Evolutionary conservation across 1,140 invertebrate species (phyloP).

Genomic region (Microplitis demolitor): DNA sequence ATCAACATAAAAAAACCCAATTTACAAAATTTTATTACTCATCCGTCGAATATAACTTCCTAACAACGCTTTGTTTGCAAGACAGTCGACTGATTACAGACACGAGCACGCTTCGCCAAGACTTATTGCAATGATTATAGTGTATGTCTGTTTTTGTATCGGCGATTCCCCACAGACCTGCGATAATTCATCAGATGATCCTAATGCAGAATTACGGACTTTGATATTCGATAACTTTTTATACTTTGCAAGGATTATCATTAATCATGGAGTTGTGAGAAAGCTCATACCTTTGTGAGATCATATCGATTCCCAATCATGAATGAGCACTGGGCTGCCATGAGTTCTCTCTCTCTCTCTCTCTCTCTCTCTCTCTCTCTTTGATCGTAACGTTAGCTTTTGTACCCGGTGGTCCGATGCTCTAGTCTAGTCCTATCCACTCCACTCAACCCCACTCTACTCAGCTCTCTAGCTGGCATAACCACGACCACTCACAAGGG

Average conservation of each 20-base stretch:
- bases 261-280: conserved; percentile 9
- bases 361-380: background rate
- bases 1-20: no score
- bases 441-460: no score
- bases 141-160: no score
- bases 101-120: conserved; percentile 34
- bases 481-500: conserved; percentile 27
- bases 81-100: conserved; percentile 38
- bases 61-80: conserved; percentile 37
- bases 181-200: conserved; percentile 8
- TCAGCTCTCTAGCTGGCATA: background rate
- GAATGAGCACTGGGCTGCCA: conserved; percentile 13
- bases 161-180: background rate
- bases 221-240: conserved; percentile 9
- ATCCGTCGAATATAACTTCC: background rate
- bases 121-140: conserved; percentile 9
- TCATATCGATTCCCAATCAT: conserved; percentile 24
- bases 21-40: no score
- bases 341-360: background rate
- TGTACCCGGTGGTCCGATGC: conserved; percentile 11
- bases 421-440: background rate
- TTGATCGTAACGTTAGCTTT: conserved; percentile 18
- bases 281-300: background rate
- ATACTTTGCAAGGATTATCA: conserved; percentile 5
- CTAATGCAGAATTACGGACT: background rate